A percentile compares a stretch with the other conserved stretches of the same genome.
Evolutionary conservation across 2,113 vertebrate species (phyloP).

Genomic region (Lampris megalopsis): DNA sequence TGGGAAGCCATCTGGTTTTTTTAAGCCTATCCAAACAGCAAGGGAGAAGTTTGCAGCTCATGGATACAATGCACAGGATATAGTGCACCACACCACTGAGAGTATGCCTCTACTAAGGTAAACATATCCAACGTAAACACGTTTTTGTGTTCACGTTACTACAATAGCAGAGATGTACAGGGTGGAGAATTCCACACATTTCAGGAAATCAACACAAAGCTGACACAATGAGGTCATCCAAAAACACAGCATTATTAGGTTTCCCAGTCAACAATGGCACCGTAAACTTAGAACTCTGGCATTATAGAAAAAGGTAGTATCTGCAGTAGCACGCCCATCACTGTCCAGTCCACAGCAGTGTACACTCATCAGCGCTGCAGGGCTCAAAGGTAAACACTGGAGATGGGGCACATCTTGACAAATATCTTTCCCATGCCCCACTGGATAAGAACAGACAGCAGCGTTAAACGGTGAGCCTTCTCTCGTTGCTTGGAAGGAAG

Average conservation of each 20-base stretch:
- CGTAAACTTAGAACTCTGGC: not conserved
- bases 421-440: slow-evolving; percentile 4
- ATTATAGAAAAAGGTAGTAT: slow-evolving; percentile 5
- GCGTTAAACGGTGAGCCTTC: slow-evolving; percentile 37
- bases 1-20: slow-evolving; percentile 55
- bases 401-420: not conserved
- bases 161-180: not conserved
- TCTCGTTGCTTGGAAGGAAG: slow-evolving; percentile 35
- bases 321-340: slow-evolving; percentile 4
- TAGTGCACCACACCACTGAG: not conserved
- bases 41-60: not conserved
- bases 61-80: not conserved
- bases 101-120: not conserved
- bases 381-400: not conserved
- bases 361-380: not conserved
- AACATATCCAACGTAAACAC: not conserved
- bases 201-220: slow-evolving; percentile 8
- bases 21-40: slow-evolving; percentile 39
- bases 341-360: not conserved
- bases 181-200: not conserved
- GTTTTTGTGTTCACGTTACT: not conserved
- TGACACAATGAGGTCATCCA: slow-evolving; percentile 6
- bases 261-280: not conserved
- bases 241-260: not conserved
- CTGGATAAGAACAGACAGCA: slow-evolving; percentile 12